Percentiles rank a stretch among this genome's conserved stretches.
phyloP scores from a whole-genome alignment of 1,140 invertebrate genomes.

The Scylla paramamosain region DNA sequence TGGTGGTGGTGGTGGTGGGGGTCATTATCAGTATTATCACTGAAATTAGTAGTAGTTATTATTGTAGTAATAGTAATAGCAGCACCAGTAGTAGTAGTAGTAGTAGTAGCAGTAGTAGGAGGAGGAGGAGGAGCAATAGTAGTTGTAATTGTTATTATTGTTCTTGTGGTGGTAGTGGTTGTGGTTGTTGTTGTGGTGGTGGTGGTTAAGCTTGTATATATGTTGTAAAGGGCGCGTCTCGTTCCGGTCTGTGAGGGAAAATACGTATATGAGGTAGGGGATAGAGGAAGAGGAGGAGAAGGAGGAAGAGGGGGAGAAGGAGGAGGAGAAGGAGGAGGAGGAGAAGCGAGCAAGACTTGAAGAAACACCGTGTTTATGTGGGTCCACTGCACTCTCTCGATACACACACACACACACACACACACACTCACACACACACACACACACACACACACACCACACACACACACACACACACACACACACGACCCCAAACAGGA shows the following conservation, averaged over 20 bases:
- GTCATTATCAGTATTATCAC: background rate
- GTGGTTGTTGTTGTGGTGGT: background rate
- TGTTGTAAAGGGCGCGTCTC: background rate
- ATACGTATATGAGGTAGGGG: background rate
- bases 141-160: background rate
- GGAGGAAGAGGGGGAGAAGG: background rate
- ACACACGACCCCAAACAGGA: background rate
- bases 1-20: background rate
- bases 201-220: background rate
- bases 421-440: constrained; percentile 45
- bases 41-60: background rate
- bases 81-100: background rate
- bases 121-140: background rate
- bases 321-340: too few relatives aligned
- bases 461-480: constrained; percentile 54
- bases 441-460: constrained; percentile 54
- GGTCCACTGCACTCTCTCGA: background rate
- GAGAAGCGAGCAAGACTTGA: background rate
- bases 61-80: background rate
- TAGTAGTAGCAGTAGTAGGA: background rate
- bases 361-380: constrained; percentile 2
- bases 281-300: background rate
- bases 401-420: constrained; percentile 54
- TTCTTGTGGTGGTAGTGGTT: background rate
- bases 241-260: background rate